Conservation (phyloP, 2,888 invertebrate species). For the Drosophila prolongata region DNA sequence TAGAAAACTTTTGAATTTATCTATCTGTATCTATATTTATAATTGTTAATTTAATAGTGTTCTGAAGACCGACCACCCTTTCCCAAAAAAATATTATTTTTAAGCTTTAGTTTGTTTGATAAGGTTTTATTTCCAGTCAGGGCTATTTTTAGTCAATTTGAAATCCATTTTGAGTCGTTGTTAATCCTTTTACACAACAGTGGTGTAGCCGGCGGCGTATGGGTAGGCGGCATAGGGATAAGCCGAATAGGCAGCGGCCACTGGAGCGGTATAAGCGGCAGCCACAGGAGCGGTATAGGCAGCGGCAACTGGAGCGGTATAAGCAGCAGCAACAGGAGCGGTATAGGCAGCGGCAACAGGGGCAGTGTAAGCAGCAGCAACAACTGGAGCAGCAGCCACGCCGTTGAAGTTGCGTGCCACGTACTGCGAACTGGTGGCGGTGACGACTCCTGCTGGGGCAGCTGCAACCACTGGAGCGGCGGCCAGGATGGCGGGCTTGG, state of each 20-base stretch:
- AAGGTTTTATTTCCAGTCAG: slow-evolving; percentile 19
- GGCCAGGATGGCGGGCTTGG: slow-evolving; percentile 84
- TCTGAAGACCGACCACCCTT: not conserved
- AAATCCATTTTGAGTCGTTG: not conserved
- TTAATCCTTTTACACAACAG: slow-evolving; percentile 58
- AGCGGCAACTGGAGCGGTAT: slow-evolving; percentile 58
- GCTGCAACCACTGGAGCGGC: slow-evolving; percentile 65
- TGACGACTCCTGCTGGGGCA: slow-evolving; percentile 84
- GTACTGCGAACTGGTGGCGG: slow-evolving; percentile 87
- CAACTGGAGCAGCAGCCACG: slow-evolving; percentile 70
- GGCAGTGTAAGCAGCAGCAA: slow-evolving; percentile 66
- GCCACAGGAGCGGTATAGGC: slow-evolving; percentile 73
- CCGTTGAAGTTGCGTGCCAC: slow-evolving; percentile 87
- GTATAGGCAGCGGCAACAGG: slow-evolving; percentile 57
- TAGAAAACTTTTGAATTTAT: too few relatives aligned
- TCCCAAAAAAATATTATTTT: not conserved
- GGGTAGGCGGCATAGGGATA: slow-evolving; percentile 55
- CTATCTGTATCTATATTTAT: too few relatives aligned
- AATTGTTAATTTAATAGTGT: too few relatives aligned
- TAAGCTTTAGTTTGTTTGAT: not conserved
- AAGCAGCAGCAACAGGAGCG: slow-evolving; percentile 56
- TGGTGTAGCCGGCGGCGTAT: slow-evolving; percentile 67
- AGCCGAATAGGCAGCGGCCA: slow-evolving; percentile 66
- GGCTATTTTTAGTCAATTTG: slow-evolving; percentile 13
- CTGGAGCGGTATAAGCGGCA: slow-evolving; percentile 56